phyloP scores from a whole-genome alignment of 2,113 vertebrate genomes.

The Poecilia latipinna region DNA sequence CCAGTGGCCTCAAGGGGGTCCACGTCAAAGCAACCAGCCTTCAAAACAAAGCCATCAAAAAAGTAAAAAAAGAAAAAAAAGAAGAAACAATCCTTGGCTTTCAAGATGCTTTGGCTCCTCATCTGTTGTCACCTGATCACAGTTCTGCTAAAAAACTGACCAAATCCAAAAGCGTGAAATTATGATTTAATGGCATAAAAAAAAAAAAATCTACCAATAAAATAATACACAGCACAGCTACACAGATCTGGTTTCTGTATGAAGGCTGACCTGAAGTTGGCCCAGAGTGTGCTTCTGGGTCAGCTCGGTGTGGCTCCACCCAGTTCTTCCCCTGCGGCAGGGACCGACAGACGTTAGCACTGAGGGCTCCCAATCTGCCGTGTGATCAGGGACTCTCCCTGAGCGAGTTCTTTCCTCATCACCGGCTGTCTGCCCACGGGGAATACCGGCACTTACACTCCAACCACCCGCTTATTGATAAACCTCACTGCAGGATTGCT shows the following conservation, averaged over 20 bases:
- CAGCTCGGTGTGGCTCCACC: constrained; percentile 41
- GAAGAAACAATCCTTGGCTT: not conserved
- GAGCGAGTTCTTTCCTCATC: constrained; percentile 59
- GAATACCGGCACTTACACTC: constrained; percentile 61
- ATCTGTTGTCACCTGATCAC: constrained; percentile 32
- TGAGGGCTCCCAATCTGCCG: constrained; percentile 75
- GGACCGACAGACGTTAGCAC: constrained; percentile 67
- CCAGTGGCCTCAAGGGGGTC: constrained; percentile 74
- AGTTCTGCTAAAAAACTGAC: constrained; percentile 20
- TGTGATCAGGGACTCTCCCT: constrained; percentile 63
- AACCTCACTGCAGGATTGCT: constrained; percentile 67
- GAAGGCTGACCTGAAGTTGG: constrained; percentile 33
- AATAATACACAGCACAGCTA: not conserved
- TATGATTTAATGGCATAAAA: not conserved
- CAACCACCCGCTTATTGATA: constrained; percentile 72
- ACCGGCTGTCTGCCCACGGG: constrained; percentile 63
- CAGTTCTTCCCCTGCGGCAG: constrained; percentile 43
- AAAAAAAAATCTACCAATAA: not conserved
- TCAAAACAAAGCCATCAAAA: constrained; percentile 74
- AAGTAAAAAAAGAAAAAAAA: not conserved
- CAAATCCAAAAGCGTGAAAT: constrained; percentile 3
- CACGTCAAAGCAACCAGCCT: constrained; percentile 65
- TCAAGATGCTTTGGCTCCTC: constrained; percentile 17
- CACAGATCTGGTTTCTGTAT: constrained; percentile 9
- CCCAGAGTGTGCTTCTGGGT: constrained; percentile 51